Base-by-base conservation (phyloP, 2,888 invertebrate genomes). In the Empis livida region DNA sequence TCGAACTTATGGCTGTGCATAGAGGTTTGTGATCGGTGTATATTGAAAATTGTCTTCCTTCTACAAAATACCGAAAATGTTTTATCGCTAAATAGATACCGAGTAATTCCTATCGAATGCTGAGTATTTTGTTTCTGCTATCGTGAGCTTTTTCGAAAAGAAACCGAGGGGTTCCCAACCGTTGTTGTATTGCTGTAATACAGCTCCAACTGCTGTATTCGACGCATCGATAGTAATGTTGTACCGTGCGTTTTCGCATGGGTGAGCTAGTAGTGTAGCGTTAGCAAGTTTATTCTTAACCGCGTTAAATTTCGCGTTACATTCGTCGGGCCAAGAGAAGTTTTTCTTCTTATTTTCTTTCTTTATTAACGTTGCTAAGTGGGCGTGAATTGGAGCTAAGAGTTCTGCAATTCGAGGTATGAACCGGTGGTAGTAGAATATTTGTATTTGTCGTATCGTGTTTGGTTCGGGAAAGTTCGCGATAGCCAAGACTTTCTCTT, bases 81-180 rank as follows among this genome's bases (percentile, higher is more conserved):
- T 43, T 49, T 27, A 51, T 49, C 5, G 52, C 42, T 57, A 55
- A 1, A 67, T 64, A 68, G 1, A 66, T 61, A 0, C 63, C 65
- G 5, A 66, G 54, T 0, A 69, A 56, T 51, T 66, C 64, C 63
- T 32, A 47, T 70, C 65, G 49, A 64, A 67, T 2, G 59, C 50
- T 16, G 54, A 50, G 39, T 66, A 68, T 10, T 61, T 62, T 10
- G 20, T 42, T 48, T 68, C 59, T 0, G 62, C 46, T 1, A 57
- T 46, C 15, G 47, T 55, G 2, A 67, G 49, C 27, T 62, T 62
- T 41, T 52, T 53, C 1, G 62, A 65, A 47, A 61, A 67, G 48
- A 64, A 68, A 1, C 58, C 59, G 10, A 67, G 48, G 0, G 66
- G 65, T 52, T 62, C 48, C 62, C 62, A 64, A 1, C 45, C n/a